phyloP scores from a whole-genome alignment of 2,888 invertebrate genomes.

The Trissolcus japonicus region DNA sequence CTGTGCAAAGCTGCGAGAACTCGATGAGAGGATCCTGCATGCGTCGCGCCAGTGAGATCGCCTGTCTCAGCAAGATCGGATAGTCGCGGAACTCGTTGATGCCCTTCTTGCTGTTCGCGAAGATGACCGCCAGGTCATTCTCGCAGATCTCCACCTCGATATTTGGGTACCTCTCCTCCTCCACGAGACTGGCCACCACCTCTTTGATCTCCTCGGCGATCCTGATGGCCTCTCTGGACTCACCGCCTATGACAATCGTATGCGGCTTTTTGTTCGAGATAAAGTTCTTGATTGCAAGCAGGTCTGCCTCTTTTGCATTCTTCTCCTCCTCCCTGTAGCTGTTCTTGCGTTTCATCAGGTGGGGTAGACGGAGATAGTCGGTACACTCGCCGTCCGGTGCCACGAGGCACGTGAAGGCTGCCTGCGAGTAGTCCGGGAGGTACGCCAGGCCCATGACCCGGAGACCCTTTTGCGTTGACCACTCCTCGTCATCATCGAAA shows the following conservation, averaged over 20 bases:
- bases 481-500: conserved; percentile 92
- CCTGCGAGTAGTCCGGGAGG: conserved; percentile 88
- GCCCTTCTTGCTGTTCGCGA: conserved; percentile 93
- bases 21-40: conserved; percentile 97
- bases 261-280: conserved; percentile 95
- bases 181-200: conserved; percentile 84
- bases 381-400: conserved; percentile 94
- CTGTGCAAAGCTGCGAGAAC: conserved; percentile 95
- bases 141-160: conserved; percentile 95
- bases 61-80: conserved; percentile 92
- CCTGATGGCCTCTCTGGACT: conserved; percentile 91
- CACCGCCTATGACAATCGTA: conserved; percentile 92
- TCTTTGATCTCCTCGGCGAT: conserved; percentile 87
- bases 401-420: conserved; percentile 91
- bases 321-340: conserved; percentile 84
- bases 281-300: conserved; percentile 85
- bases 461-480: conserved; percentile 90
- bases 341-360: conserved; percentile 89
- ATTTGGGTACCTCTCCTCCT: conserved; percentile 90
- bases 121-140: conserved; percentile 94
- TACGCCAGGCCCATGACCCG: conserved; percentile 93
- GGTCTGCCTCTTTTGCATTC: conserved; percentile 82
- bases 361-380: conserved; percentile 92
- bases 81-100: conserved; percentile 93
- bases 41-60: conserved; percentile 93